A percentile compares a stretch with the other conserved stretches of the same genome.
Conservation (phyloP, 2,113 vertebrate genomes). For the Catharus bicknelli region DNA sequence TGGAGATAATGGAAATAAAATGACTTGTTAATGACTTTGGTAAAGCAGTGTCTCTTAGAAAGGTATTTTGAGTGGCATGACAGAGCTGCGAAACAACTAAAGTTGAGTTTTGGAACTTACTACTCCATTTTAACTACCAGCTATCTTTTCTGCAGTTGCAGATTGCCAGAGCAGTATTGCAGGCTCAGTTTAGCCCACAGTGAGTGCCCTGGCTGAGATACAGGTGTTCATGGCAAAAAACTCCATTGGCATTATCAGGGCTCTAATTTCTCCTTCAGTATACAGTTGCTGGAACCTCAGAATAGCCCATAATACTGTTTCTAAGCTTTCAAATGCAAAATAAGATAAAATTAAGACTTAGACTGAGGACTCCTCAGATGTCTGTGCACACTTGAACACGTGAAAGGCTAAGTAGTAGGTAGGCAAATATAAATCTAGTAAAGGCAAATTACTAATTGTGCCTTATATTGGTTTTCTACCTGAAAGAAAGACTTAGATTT, state of each 20-base stretch:
- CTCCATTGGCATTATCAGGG: not conserved
- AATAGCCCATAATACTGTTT: not conserved
- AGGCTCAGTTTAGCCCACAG: not conserved
- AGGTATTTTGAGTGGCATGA: not conserved
- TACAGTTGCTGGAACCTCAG: not conserved
- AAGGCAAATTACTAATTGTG: not conserved
- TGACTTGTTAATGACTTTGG: slow-evolving; percentile 39
- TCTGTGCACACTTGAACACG: not conserved
- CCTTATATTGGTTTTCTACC: not conserved
- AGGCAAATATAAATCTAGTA: not conserved
- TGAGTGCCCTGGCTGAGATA: not conserved
- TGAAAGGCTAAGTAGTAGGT: not conserved
- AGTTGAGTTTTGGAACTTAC: not conserved
- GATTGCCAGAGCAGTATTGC: not conserved
- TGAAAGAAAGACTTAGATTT: not conserved
- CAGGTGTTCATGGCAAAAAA: not conserved
- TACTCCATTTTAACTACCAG: not conserved
- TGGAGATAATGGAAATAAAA: slow-evolving; percentile 50
- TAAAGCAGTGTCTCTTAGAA: not conserved
- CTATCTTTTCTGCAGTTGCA: not conserved
- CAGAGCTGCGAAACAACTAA: not conserved
- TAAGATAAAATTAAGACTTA: not conserved
- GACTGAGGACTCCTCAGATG: not conserved
- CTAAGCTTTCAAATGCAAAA: slow-evolving; percentile 6
- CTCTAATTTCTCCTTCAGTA: not conserved